Evolutionary conservation across 2,888 invertebrate species (phyloP).

Genomic region (Thumatha senex): DNA sequence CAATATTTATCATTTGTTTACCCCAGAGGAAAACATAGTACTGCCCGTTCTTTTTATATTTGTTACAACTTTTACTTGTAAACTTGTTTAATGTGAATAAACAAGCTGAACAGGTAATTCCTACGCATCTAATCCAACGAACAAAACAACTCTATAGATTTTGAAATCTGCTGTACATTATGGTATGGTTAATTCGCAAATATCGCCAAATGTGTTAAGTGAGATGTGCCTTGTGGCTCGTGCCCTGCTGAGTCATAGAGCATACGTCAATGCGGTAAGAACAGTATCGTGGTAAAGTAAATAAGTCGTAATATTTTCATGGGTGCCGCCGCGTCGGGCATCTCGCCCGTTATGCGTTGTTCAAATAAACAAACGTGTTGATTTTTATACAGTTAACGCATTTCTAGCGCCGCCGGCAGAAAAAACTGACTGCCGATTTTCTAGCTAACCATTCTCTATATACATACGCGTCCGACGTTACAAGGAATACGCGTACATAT

Average conservation of each 20-base stretch:
- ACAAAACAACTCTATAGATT: background rate
- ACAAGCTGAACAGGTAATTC: background rate
- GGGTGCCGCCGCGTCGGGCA: constrained; percentile 71
- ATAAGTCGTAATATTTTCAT: constrained; percentile 80
- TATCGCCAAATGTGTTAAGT: constrained; percentile 33
- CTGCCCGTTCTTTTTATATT: too few species aligned
- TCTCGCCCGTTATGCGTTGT: constrained; percentile 66
- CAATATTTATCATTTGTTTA: too few species aligned
- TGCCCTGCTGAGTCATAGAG: constrained; percentile 55
- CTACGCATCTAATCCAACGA: background rate
- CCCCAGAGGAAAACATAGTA: too few species aligned
- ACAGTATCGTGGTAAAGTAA: constrained; percentile 71
- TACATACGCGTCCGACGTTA: constrained; percentile 25
- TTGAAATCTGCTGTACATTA: background rate
- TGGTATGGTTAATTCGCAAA: constrained; percentile 23
- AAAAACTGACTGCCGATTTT: constrained; percentile 52
- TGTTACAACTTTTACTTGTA: too few species aligned
- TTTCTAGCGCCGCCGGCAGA: constrained; percentile 49
- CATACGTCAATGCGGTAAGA: constrained; percentile 67
- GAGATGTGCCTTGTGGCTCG: constrained; percentile 44
- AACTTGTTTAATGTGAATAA: too few species aligned
- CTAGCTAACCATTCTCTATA: constrained; percentile 49
- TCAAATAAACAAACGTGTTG: constrained; percentile 78
- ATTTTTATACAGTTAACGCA: constrained; percentile 74
- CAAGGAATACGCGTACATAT: constrained; percentile 18